phyloP scores from a whole-genome alignment of 2,797 vertebrate species.

The Glyptemys insculpta region DNA sequence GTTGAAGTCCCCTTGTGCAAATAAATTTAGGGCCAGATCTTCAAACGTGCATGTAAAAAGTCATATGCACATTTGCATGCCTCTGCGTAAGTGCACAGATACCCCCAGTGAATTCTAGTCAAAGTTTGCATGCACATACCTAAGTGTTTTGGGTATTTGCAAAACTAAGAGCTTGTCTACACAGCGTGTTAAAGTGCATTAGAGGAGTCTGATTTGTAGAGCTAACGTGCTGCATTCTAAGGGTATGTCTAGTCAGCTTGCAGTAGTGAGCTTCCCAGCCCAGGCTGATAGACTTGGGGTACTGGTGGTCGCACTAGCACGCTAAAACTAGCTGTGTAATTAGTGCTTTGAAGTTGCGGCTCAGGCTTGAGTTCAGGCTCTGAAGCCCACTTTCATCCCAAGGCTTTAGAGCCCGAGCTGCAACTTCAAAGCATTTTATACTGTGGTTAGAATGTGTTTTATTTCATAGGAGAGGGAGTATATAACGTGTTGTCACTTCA shows the following conservation, averaged over 20 bases:
- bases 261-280: background rate
- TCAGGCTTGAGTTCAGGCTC: background rate
- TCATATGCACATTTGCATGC: too few relatives aligned
- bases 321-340: background rate
- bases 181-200: background rate
- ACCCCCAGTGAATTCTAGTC: background rate
- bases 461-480: background rate
- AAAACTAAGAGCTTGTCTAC: background rate
- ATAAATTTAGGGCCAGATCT: background rate
- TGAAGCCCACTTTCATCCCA: background rate
- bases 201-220: background rate
- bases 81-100: background rate
- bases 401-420: background rate
- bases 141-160: background rate
- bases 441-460: background rate
- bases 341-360: background rate
- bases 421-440: background rate
- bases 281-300: background rate
- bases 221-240: background rate
- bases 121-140: too few relatives aligned
- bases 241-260: background rate
- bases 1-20: background rate
- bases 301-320: background rate
- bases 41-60: background rate
- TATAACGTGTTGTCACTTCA: background rate